Evolutionary conservation across 2,113 vertebrate genomes (phyloP).

Genomic region (Shinisaurus crocodilurus): DNA sequence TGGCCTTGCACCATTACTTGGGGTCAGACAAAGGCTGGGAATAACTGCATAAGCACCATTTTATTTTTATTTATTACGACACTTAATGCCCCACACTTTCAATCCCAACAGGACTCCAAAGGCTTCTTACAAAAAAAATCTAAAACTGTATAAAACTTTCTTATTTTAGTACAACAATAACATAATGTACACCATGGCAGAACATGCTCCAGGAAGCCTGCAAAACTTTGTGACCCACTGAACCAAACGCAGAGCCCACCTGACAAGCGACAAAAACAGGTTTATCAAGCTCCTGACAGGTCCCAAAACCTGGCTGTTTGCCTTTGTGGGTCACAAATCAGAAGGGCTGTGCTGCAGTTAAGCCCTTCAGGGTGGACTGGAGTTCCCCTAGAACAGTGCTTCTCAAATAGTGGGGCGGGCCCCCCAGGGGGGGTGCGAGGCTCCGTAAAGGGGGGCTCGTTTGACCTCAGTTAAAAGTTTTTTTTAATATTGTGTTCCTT

Average conservation of each 20-base stretch:
- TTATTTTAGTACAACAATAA: neutral
- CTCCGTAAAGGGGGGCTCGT: too few relatives aligned
- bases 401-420: too few relatives aligned
- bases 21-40: neutral
- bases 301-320: neutral
- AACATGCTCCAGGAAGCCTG: neutral
- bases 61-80: neutral
- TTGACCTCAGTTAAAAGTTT: too few relatives aligned
- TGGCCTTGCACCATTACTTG: neutral
- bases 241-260: neutral
- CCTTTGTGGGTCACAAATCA: neutral
- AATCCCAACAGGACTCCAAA: neutral
- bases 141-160: neutral
- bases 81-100: too few relatives aligned
- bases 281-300: neutral
- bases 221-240: neutral
- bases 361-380: too few relatives aligned
- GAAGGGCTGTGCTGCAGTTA: neutral
- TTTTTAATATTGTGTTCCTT: too few relatives aligned
- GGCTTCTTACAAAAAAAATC: neutral
- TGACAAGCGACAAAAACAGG: neutral
- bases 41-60: neutral
- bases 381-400: too few relatives aligned
- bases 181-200: neutral
- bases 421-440: too few relatives aligned